These are phyloP conservation scores for Carlito syrichta DNA, from an alignment of 2,113 vertebrate genomes.

Conservation along the genomic window DNA sequence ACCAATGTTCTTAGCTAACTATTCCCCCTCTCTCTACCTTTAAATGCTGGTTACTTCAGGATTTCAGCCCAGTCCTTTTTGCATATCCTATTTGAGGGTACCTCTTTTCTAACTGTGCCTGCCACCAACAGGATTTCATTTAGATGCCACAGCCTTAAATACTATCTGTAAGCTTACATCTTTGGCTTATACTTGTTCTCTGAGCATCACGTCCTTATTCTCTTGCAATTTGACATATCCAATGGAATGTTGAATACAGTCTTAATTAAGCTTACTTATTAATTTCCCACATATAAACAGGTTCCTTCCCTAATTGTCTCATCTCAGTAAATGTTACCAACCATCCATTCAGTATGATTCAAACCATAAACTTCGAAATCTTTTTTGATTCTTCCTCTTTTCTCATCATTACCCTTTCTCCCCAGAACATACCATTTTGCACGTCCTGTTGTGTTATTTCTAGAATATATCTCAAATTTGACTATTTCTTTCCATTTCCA, in stretches of 20 bases:
- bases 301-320: neutral
- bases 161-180: neutral
- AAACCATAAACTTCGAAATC: neutral
- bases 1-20: neutral
- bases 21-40: neutral
- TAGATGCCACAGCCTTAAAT: neutral
- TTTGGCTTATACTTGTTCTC: neutral
- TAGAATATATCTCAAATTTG: neutral
- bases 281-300: neutral
- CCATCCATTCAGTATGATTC: neutral
- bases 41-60: neutral
- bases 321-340: neutral
- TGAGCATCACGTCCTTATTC: neutral
- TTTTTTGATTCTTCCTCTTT: neutral
- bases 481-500: neutral
- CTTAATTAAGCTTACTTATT: neutral
- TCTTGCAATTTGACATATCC: neutral
- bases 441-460: neutral
- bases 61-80: neutral
- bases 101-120: neutral
- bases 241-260: neutral
- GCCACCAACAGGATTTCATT: neutral
- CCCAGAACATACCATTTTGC: neutral
- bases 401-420: neutral
- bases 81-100: neutral